These are phyloP conservation scores for Peromyscus nudipes DNA, from an alignment of 2,797 vertebrate genomes.

Conservation along the genomic window DNA sequence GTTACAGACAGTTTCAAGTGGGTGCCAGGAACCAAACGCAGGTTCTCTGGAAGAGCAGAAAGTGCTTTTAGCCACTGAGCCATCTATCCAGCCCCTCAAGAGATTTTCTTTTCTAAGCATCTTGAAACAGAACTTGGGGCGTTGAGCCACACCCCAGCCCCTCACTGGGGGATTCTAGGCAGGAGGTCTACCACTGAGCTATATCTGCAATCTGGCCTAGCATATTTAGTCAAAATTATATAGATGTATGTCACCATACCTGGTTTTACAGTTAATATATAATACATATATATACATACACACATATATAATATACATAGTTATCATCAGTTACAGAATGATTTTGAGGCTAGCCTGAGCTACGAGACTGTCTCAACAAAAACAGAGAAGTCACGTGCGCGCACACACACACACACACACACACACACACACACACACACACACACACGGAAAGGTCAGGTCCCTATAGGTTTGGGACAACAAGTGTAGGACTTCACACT, in stretches of 20 bases:
- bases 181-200: background rate
- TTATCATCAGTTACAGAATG: background rate
- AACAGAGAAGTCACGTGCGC: too few species aligned
- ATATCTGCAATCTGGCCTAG: too few species aligned
- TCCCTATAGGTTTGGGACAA: background rate
- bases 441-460: background rate
- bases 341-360: background rate
- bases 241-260: background rate
- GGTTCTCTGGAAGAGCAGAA: background rate
- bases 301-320: background rate
- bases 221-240: background rate
- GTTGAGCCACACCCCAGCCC: too few species aligned
- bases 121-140: background rate
- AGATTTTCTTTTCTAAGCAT: too few species aligned
- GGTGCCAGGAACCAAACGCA: background rate
- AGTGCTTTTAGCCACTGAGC: background rate
- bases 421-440: too few species aligned
- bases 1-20: background rate
- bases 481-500: background rate
- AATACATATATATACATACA: background rate
- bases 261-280: background rate
- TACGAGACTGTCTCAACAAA: too few species aligned
- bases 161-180: background rate
- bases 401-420: fast-evolving
- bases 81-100: background rate